Evolutionary conservation across 2,113 vertebrate genomes (phyloP), one percentile per base, ranked within the genome.

Genomic region (Alaudala cheleensis): DNA sequence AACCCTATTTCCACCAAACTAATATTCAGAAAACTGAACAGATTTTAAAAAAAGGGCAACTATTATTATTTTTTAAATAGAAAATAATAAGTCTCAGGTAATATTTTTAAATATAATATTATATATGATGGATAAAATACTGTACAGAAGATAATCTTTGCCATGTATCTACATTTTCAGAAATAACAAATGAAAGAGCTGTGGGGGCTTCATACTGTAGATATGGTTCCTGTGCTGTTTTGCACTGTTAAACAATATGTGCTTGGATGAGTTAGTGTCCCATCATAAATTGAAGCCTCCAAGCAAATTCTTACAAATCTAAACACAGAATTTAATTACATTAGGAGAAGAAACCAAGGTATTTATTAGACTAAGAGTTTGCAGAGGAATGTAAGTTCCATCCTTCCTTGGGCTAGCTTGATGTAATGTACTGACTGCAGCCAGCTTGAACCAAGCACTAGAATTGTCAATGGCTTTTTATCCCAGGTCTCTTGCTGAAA

Each of bases 381-480:
- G 12, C 29, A 69, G 28, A 84, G 33, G 67, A n/a, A 29, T 23
- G 1, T 31, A 25, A 57, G 10, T 79, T 83, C 50, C 25, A 47
- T 20, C 4, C 5, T 28, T 47, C 14, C 11, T 25, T 24, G 61
- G 34, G 34, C 29, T 53, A 62, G 10, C 28, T 45, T 67, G 31
- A 66, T 70, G 54, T 26, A 60, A 10, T 0, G 1, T 7, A 8
- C 31, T 0, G 0, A 17, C 37, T 74, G 26, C 16, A 86, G 61
- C 14, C 50, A 64, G 20, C 14, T 86, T 44, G 42, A 76, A 58
- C 26, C 33, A 58, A 21, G 22, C 24, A 26, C 33, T 70, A 2
- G 49, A 67, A 25, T 9, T 44, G 15, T 49, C 67, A 74, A 0
- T 10, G 26, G 8, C 5, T 37, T 87, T 79, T 74, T 57, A 40